Evolutionary conservation across 2,113 vertebrate genomes (phyloP), one percentile per base, ranked within the genome.

Genomic region (Porphyrio hochstetteri): DNA sequence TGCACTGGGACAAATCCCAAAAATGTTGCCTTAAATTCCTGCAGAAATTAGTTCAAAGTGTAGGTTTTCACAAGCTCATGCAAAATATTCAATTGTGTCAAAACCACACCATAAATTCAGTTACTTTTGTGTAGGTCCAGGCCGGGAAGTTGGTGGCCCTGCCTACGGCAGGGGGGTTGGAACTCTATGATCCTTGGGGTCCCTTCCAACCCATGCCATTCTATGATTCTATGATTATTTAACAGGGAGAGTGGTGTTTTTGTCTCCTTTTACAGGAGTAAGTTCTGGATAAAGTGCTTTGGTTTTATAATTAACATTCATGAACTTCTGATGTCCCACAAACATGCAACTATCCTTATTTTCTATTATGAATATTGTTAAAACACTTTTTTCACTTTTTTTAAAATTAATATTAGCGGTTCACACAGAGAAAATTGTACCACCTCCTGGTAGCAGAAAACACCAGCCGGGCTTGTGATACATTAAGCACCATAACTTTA

Each of bases 331-430:
- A 70, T 33, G 57, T 63, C 82, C 90, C 86, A 96, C 40, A 94
- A 91, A 75, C 92, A 96, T 94, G 96, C 95, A 97, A 36, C 84
- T 93, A 65, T 61, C 63, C 80, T 94, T 59, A 35, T 63, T 90
- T 84, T 95, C 83, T 86, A 83, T 81, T 76, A 94, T 24, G 75
- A 95, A 90, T 11, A 88, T 87, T 87, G 95, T 93, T 96, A 97
- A 97, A 96, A 92, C 94, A 96, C 95, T 93, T 92, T 80, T 95
- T 94, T 40, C 69, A 68, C 56, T 48, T 50, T n/a, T n/a, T 48
- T 20, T 20, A 59, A 56, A 28, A 72, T 25, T 63, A 59, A 13
- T 4, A 46, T 24, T 5, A 48, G 21, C 3, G 50, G n/a, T 31
- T 46, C n/a, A 52, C 8, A 65, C 8, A 64, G 5, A 10, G 52